Percentiles rank a stretch among this genome's conserved stretches.
phyloP scores from a whole-genome alignment of 2,113 vertebrate species.

The Mustela lutreola region DNA sequence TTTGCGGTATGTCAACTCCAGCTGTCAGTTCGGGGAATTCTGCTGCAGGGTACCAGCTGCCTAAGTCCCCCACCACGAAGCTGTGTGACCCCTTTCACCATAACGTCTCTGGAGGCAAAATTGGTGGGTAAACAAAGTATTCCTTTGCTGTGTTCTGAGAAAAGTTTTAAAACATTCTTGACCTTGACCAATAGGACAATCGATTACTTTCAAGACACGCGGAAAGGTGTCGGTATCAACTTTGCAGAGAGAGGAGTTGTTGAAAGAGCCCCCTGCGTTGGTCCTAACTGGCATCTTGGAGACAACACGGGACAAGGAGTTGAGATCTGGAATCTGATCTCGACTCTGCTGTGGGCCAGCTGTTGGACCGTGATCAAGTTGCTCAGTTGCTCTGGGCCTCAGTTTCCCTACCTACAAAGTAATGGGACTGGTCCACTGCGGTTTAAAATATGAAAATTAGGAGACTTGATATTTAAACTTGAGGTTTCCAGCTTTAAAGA shows the following conservation, averaged over 20 bases:
- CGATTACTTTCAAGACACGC: neutral
- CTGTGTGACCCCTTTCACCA: neutral
- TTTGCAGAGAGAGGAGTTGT: neutral
- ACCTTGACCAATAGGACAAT: neutral
- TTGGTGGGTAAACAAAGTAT: neutral
- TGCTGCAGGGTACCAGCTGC: neutral
- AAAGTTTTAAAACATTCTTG: neutral
- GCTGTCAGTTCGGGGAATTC: neutral
- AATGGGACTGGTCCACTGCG: neutral
- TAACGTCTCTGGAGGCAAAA: neutral
- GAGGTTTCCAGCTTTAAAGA: neutral
- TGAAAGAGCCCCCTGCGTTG: neutral
- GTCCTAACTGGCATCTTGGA: neutral
- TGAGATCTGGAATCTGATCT: neutral
- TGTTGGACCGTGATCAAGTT: neutral
- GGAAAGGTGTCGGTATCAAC: neutral
- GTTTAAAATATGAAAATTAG: neutral
- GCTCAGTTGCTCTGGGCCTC: neutral
- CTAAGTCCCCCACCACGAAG: neutral
- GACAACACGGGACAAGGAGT: neutral
- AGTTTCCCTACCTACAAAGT: neutral
- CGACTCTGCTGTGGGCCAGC: neutral
- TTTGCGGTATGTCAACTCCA: neutral
- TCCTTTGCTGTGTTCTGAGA: conserved; percentile 8
- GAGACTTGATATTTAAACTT: neutral